These are phyloP conservation scores for Stictonetta naevosa DNA, from an alignment of 2,113 vertebrate species.

Conservation along the genomic window DNA sequence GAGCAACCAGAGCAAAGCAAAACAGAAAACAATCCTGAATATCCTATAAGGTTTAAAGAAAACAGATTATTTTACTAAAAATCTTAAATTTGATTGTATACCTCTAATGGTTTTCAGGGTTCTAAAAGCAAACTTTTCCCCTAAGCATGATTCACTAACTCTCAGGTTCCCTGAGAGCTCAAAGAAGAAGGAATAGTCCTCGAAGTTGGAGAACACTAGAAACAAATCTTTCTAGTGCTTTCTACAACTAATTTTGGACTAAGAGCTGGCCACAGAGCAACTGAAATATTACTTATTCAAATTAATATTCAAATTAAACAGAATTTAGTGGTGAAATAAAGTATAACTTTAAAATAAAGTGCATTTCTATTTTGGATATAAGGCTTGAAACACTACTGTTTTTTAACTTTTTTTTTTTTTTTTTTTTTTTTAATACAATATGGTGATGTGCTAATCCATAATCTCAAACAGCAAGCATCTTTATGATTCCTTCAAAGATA, in stretches of 20 bases:
- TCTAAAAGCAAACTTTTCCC: background rate
- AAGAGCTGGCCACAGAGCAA: background rate
- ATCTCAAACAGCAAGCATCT: background rate
- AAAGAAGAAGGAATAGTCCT: background rate
- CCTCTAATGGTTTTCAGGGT: background rate
- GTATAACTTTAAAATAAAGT: background rate
- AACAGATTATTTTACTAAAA: background rate
- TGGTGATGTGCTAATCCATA: background rate
- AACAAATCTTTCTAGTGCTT: background rate
- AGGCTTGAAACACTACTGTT: background rate
- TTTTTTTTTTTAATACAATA: background rate
- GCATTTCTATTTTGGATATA: background rate
- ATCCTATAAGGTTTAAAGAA: background rate
- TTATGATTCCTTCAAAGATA: background rate
- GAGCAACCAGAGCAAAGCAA: background rate
- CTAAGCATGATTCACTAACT: background rate
- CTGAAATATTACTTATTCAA: background rate
- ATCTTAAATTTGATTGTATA: background rate
- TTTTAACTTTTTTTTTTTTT: background rate
- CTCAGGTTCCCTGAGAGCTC: background rate
- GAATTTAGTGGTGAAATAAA: background rate
- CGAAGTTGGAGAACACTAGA: background rate
- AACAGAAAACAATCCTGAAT: background rate
- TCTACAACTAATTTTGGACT: background rate
- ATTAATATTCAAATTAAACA: background rate